Base-by-base conservation (phyloP, 2,888 invertebrate species). In the Meiosimyza decipiens region DNA sequence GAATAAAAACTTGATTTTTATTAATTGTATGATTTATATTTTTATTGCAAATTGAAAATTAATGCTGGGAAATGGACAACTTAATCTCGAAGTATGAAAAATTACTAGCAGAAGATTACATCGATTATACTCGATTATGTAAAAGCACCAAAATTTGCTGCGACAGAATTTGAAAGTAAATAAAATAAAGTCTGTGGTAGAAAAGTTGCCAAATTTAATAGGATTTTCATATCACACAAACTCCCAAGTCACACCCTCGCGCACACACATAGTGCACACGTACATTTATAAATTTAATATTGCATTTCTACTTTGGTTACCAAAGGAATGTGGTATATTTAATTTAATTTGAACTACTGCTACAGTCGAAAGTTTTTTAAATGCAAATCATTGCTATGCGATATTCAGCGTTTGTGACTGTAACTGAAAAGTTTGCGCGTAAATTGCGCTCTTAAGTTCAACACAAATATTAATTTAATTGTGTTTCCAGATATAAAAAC, bases 131-230 rank as follows among this genome's bases (percentile, higher is more conserved):
- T n/a, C 2, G 1, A 2, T 22, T 22, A 22, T 22, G 22, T 1
- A 7, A 33, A 13, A 33, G 40, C 5, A 60, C 3, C 22, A 22
- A 22, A 22, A 22, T 22, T 22, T 22, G 3, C 28, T 28, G 28
- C 28, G 28, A 28, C 2, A 40, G 9, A 9, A 1, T 6, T 9
- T 7, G 9, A 40, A 40, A 40, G 47, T 1, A 2, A 49, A 64
- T 40, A 64, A 64, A 64, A 64, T 18, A 22, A 47, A 49, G 6
- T 49, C 13, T 49, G 64, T 18, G 9, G 7, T n/a, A 16, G 9
- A 18, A 50, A 64, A 64, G 9, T 64, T 64, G 4, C 40, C 49
- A 64, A 47, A 64, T 64, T 64, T 18, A 50, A 64, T 64, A 7
- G 9, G 64, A 64, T 64, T 64, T 62, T 64, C 50, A 13, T 50